A percentile compares a stretch with the other conserved stretches of the same genome.
These are phyloP conservation scores for Drosophila pseudotakahashii DNA, from an alignment of 2,888 invertebrate genomes.

Conservation along the genomic window DNA sequence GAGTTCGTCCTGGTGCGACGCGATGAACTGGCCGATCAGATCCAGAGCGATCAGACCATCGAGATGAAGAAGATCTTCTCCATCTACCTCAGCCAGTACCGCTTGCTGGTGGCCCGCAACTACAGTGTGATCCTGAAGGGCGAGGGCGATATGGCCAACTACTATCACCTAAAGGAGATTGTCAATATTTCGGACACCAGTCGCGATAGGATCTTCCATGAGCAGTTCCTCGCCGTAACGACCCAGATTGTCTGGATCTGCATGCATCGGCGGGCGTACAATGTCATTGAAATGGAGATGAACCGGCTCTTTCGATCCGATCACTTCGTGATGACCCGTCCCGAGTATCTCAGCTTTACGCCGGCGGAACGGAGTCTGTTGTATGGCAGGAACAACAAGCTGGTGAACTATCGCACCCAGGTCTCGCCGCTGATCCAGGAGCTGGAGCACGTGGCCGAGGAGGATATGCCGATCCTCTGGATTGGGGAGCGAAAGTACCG, in stretches of 20 bases:
- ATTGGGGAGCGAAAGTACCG: constrained; percentile 83
- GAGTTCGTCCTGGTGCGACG: constrained; percentile 82
- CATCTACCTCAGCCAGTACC: constrained; percentile 77
- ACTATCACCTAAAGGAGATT: constrained; percentile 77
- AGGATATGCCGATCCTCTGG: constrained; percentile 82
- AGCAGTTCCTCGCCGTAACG: constrained; percentile 79
- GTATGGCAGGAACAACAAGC: constrained; percentile 76
- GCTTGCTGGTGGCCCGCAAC: constrained; percentile 82
- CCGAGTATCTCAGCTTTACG: constrained; percentile 66
- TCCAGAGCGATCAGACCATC: constrained; percentile 78
- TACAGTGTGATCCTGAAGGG: constrained; percentile 81
- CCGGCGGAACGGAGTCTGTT: constrained; percentile 74
- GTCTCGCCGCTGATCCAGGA: constrained; percentile 82
- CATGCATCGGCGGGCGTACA: constrained; percentile 80
- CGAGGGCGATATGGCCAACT: constrained; percentile 71
- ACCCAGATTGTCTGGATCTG: constrained; percentile 82
- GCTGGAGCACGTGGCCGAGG: constrained; percentile 61
- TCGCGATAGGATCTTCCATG: constrained; percentile 77
- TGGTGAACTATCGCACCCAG: constrained; percentile 81
- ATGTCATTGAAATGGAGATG: constrained; percentile 81
- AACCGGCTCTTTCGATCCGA: constrained; percentile 82
- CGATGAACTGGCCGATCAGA: constrained; percentile 77
- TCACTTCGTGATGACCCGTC: constrained; percentile 75
- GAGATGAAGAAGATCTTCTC: constrained; percentile 79
- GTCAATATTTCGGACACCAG: constrained; percentile 76